Evolutionary conservation across 2,888 invertebrate species (phyloP).

Genomic region (Iselma pallidipennis): DNA sequence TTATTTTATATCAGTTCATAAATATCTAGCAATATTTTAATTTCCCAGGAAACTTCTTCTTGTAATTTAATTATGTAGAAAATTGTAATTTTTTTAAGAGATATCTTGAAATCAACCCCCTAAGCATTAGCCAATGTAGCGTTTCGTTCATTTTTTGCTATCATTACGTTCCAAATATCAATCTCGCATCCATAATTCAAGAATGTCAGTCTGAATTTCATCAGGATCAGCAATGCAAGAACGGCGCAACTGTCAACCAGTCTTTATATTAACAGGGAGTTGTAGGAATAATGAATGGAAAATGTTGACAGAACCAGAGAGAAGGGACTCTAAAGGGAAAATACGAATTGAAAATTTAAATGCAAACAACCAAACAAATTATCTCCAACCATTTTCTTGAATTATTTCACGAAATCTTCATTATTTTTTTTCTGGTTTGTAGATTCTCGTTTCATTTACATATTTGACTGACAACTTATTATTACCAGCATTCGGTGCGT

Average conservation of each 20-base stretch:
- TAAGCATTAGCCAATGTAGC: background rate
- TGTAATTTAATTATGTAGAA: too few relatives aligned
- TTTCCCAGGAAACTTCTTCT: too few relatives aligned
- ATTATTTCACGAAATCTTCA: too few relatives aligned
- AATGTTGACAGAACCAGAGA: background rate
- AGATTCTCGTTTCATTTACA: background rate
- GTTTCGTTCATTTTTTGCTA: background rate
- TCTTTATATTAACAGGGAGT: background rate
- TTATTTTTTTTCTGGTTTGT: too few relatives aligned
- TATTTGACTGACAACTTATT: background rate
- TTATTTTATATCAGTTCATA: too few relatives aligned
- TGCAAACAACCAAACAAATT: background rate
- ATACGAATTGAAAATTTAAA: background rate
- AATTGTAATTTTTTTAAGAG: too few relatives aligned
- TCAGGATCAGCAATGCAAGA: too few relatives aligned
- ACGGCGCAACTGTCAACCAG: background rate
- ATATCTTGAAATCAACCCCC: background rate
- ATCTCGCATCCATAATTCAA: background rate
- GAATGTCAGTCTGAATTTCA: background rate
- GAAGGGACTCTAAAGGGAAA: background rate
- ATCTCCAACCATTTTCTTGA: too few relatives aligned
- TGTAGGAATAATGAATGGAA: background rate
- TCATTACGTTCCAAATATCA: background rate
- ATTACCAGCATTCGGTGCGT: too few relatives aligned
- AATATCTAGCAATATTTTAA: too few relatives aligned